Conservation (phyloP, 2,797 vertebrate species). For the Hemibagrus guttatus region DNA sequence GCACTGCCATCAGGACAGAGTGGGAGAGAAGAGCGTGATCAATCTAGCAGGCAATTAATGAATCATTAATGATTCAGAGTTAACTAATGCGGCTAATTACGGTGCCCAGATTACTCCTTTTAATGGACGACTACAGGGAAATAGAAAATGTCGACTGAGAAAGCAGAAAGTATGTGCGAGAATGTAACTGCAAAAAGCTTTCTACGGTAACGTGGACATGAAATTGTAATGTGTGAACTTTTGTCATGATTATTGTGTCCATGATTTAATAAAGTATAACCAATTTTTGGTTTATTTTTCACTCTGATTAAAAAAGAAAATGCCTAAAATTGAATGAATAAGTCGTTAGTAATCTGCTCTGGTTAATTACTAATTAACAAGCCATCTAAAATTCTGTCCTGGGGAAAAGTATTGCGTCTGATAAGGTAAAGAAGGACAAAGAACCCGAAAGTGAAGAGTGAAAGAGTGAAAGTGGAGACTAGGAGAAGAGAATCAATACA, state of each 20-base stretch:
- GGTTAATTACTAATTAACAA: neutral
- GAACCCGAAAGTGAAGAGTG: slow-evolving; percentile 1
- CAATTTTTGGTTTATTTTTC: neutral
- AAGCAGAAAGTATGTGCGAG: neutral
- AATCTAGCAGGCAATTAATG: neutral
- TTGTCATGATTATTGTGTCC: neutral
- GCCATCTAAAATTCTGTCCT: neutral
- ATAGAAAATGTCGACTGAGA: neutral
- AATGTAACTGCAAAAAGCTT: neutral
- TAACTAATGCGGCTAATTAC: neutral
- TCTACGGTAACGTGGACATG: neutral
- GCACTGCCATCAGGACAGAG: slow-evolving; percentile 63
- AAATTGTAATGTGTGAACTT: neutral
- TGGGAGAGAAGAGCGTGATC: slow-evolving; percentile 8
- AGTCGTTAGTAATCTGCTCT: neutral
- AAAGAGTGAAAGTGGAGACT: slow-evolving; percentile 25
- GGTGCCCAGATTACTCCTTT: neutral
- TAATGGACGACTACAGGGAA: neutral
- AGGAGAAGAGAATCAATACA: slow-evolving; percentile 22
- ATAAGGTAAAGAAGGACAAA: slow-evolving; percentile 12
- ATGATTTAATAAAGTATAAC: neutral
- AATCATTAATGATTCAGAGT: slow-evolving; percentile 16
- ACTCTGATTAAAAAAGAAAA: neutral
- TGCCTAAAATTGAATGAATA: neutral
- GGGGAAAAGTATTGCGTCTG: neutral